Percentiles rank a stretch among this genome's conserved stretches.
Conservation (phyloP, 2,888 invertebrate species). For the Himalopsyche japonica region DNA sequence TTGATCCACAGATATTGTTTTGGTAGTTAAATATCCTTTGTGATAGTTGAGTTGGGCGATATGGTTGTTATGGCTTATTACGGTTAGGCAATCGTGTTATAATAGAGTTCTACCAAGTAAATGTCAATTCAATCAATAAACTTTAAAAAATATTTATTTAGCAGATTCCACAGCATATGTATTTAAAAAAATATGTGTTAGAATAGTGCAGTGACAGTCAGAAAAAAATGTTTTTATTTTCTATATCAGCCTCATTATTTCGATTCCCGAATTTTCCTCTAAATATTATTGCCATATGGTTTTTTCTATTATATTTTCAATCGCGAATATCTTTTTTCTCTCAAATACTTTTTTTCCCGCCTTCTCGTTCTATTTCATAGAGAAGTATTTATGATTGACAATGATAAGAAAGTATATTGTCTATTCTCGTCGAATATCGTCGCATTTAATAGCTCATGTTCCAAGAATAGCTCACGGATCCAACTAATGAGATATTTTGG, state of each 20-base stretch:
- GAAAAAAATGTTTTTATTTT: neutral
- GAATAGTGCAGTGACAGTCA: no score
- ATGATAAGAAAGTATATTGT: neutral
- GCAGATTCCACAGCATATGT: no score
- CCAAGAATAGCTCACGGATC: neutral
- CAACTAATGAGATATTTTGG: neutral
- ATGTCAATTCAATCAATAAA: no score
- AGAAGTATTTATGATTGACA: neutral
- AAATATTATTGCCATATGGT: neutral
- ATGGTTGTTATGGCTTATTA: no score
- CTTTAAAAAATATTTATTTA: no score
- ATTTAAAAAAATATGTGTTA: no score
- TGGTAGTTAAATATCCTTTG: no score
- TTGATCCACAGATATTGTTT: no score
- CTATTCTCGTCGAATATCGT: neutral
- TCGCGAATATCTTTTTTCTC: neutral
- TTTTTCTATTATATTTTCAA: neutral
- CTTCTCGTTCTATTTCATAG: neutral
- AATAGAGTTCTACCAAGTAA: no score
- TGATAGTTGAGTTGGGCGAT: no score
- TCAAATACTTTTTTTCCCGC: neutral
- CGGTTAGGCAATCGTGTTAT: no score
- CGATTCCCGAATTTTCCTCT: neutral
- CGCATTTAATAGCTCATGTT: neutral
- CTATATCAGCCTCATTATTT: neutral